A percentile compares a stretch with the other conserved stretches of the same genome.
These are phyloP conservation scores for Hiodon alosoides DNA, from an alignment of 2,113 vertebrate species.

Conservation along the genomic window DNA sequence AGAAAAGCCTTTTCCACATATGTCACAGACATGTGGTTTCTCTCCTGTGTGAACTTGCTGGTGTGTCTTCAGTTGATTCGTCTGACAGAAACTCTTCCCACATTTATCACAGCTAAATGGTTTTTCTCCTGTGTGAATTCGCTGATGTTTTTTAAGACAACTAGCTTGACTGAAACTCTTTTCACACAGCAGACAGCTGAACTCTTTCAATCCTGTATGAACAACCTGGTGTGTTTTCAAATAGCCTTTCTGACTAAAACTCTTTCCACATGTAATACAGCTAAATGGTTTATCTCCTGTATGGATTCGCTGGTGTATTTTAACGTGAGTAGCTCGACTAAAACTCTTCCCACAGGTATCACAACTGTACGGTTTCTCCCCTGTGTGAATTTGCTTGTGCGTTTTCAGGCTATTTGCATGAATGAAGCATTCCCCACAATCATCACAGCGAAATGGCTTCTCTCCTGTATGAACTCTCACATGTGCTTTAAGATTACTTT, in stretches of 20 bases:
- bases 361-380: slow-evolving; percentile 49
- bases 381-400: slow-evolving; percentile 59
- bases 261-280: slow-evolving; percentile 8
- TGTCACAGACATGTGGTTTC: slow-evolving; percentile 13
- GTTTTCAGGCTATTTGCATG: slow-evolving; percentile 27
- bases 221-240: slow-evolving; percentile 8
- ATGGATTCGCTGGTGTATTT: slow-evolving; percentile 17
- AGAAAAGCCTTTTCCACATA: slow-evolving; percentile 12
- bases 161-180: slow-evolving; percentile 21
- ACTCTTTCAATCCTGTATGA: slow-evolving; percentile 9
- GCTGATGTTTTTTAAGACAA: slow-evolving; percentile 17
- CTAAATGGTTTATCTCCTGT: slow-evolving; percentile 17
- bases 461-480: slow-evolving; percentile 66
- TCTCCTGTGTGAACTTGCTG: slow-evolving; percentile 11
- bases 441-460: slow-evolving; percentile 59
- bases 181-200: slow-evolving; percentile 4
- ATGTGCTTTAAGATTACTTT: slow-evolving; percentile 67
- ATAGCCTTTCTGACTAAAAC: slow-evolving; percentile 15
- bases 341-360: slow-evolving; percentile 13
- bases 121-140: slow-evolving; percentile 12
- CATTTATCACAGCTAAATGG: slow-evolving; percentile 17
- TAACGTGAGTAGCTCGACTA: slow-evolving; percentile 8
- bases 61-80: slow-evolving; percentile 7
- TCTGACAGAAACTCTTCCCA: slow-evolving; percentile 6
- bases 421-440: slow-evolving; percentile 68